Conservation (phyloP, 2,888 invertebrate genomes). For the Panorpa germanica region DNA sequence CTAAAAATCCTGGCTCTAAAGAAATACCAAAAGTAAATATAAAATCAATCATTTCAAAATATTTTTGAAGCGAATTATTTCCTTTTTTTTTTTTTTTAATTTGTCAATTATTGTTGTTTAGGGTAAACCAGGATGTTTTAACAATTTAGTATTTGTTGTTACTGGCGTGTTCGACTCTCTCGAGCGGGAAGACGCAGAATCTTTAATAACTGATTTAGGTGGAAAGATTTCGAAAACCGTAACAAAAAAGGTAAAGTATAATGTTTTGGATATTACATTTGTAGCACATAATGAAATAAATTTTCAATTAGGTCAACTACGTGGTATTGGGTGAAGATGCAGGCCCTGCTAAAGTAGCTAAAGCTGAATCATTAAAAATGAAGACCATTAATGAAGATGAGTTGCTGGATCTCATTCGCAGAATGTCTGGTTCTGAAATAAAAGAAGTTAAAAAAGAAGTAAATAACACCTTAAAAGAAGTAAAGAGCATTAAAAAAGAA, state of each 20-base stretch:
- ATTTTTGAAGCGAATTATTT: neutral
- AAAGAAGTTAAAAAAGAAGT: slow-evolving; percentile 9
- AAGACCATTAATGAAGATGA: slow-evolving; percentile 64
- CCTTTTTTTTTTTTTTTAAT: slow-evolving; percentile 3
- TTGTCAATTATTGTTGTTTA: slow-evolving; percentile 18
- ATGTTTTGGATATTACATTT: slow-evolving; percentile 8
- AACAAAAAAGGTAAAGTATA: slow-evolving; percentile 58
- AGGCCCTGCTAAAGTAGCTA: slow-evolving; percentile 67
- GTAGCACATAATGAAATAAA: neutral
- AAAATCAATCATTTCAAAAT: slow-evolving; percentile 1
- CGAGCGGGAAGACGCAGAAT: slow-evolving; percentile 60
- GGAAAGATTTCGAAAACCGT: slow-evolving; percentile 56
- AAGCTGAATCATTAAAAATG: slow-evolving; percentile 51
- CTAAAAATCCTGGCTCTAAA: slow-evolving; percentile 65
- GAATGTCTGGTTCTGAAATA: slow-evolving; percentile 26
- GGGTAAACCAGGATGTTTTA: slow-evolving; percentile 54
- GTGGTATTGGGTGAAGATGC: slow-evolving; percentile 71
- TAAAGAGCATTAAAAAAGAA: slow-evolving; percentile 4
- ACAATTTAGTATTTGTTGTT: slow-evolving; percentile 48
- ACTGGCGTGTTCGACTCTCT: slow-evolving; percentile 81
- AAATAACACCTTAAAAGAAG: slow-evolving; percentile 9
- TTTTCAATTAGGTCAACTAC: slow-evolving; percentile 39
- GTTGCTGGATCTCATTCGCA: slow-evolving; percentile 56
- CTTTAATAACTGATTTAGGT: slow-evolving; percentile 58
- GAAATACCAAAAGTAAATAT: slow-evolving; percentile 54